A percentile compares a stretch with the other conserved stretches of the same genome.
These are phyloP conservation scores for Achlya flavicornis DNA, from an alignment of 2,888 invertebrate species.

Conservation along the genomic window DNA sequence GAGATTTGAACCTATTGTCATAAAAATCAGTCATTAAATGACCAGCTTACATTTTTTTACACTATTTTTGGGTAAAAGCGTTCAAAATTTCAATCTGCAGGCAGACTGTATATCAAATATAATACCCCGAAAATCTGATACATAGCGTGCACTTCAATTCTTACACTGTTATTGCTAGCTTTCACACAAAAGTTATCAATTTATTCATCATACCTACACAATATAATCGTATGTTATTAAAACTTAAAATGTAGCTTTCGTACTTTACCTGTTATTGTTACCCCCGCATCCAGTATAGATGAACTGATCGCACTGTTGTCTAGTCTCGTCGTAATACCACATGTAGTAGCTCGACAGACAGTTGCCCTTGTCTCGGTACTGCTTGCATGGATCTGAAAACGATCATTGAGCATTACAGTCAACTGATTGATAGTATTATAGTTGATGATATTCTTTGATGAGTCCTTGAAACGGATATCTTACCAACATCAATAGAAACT, in stretches of 20 bases:
- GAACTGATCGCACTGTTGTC: neutral
- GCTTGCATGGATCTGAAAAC: neutral
- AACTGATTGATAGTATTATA: neutral
- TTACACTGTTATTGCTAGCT: no score
- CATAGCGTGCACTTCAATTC: no score
- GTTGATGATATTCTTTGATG: no score
- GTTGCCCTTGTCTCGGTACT: neutral
- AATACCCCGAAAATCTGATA: no score
- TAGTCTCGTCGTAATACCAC: neutral
- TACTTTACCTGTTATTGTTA: neutral
- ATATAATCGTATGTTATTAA: no score
- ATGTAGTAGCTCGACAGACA: neutral
- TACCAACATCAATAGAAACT: conserved; percentile 28
- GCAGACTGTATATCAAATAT: no score
- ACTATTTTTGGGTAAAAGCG: no score
- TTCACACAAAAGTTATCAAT: no score
- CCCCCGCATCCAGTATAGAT: neutral
- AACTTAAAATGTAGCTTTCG: neutral
- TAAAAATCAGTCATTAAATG: neutral
- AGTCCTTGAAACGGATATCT: no score
- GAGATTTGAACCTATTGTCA: conserved; percentile 84
- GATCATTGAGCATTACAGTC: neutral
- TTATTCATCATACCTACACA: no score
- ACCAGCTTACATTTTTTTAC: no score
- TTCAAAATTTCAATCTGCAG: no score